Conservation (phyloP, 2,797 vertebrate species). For the Vespertilio murinus region DNA sequence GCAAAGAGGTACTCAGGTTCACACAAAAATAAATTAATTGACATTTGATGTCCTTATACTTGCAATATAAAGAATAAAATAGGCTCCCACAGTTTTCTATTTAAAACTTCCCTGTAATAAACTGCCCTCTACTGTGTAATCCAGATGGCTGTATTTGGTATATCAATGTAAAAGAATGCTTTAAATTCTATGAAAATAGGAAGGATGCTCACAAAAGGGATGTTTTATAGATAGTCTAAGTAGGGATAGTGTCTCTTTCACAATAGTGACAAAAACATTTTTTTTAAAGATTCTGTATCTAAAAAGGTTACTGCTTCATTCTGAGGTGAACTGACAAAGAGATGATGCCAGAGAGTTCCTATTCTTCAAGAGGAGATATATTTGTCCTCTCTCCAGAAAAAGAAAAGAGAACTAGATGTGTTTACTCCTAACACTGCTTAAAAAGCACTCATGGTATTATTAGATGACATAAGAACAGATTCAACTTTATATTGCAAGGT, state of each 20-base stretch:
- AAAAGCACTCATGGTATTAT: background rate
- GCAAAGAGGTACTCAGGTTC: conserved; percentile 4
- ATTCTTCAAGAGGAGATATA: conserved; percentile 36
- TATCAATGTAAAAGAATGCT: conserved; percentile 39
- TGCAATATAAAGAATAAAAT: conserved; percentile 33
- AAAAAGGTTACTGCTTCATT: conserved; percentile 27
- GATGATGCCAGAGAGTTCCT: background rate
- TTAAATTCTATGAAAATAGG: conserved; percentile 24
- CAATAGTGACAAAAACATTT: background rate
- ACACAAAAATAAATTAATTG: conserved; percentile 59
- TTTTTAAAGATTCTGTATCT: conserved; percentile 21
- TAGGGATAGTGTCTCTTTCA: conserved; percentile 20
- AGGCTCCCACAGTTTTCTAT: conserved; percentile 8
- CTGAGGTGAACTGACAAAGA: conserved; percentile 28
- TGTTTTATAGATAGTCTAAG: background rate
- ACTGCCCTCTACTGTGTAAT: conserved; percentile 39
- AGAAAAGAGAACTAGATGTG: conserved; percentile 21
- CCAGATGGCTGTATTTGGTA: conserved; percentile 48
- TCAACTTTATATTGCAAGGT: conserved; percentile 42
- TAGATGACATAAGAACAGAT: conserved; percentile 15
- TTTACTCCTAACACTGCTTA: conserved; percentile 46
- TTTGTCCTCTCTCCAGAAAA: conserved; percentile 16
- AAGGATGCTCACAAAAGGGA: background rate
- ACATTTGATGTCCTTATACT: conserved; percentile 44
- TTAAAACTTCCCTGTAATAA: conserved; percentile 62